Evolutionary conservation across 2,888 invertebrate species (phyloP).

Genomic region (Linnaemya vulpina): DNA sequence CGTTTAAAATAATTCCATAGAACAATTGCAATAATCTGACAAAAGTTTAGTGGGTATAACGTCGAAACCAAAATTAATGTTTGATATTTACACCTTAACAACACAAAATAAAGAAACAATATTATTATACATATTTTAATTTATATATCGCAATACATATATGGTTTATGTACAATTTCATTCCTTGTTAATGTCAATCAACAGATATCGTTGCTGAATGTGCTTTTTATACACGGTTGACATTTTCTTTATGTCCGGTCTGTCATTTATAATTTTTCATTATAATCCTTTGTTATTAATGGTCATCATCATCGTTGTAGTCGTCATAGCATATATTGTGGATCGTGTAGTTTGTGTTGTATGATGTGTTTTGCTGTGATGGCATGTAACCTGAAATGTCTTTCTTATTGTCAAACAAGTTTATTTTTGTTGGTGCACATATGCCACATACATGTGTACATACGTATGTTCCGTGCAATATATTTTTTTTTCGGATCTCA

Average conservation of each 20-base stretch:
- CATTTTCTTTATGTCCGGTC: slow-evolving; percentile 41
- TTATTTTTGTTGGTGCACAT: background rate
- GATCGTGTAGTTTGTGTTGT: slow-evolving; percentile 15
- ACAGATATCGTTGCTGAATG: background rate
- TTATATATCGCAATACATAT: slow-evolving; percentile 26
- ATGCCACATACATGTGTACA: background rate
- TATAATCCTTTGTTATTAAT: slow-evolving; percentile 50
- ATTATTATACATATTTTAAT: slow-evolving; percentile 16
- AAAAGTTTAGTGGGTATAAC: too few species aligned
- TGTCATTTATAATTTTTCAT: slow-evolving; percentile 48
- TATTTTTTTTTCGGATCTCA: slow-evolving; percentile 7
- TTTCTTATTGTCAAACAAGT: slow-evolving; percentile 24
- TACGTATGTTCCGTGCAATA: background rate
- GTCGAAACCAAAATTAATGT: too few species aligned
- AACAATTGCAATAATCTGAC: too few species aligned
- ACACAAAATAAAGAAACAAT: background rate
- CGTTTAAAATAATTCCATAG: too few species aligned
- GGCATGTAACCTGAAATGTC: slow-evolving; percentile 56
- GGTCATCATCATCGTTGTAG: slow-evolving; percentile 1
- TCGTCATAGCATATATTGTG: slow-evolving; percentile 21
- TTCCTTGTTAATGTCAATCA: slow-evolving; percentile 59
- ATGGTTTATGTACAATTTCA: slow-evolving; percentile 27
- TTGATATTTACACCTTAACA: background rate
- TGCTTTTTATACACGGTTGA: background rate
- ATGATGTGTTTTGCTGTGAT: slow-evolving; percentile 22